These are phyloP conservation scores for Tipula helvola DNA, from an alignment of 2,888 invertebrate genomes.

Conservation along the genomic window DNA sequence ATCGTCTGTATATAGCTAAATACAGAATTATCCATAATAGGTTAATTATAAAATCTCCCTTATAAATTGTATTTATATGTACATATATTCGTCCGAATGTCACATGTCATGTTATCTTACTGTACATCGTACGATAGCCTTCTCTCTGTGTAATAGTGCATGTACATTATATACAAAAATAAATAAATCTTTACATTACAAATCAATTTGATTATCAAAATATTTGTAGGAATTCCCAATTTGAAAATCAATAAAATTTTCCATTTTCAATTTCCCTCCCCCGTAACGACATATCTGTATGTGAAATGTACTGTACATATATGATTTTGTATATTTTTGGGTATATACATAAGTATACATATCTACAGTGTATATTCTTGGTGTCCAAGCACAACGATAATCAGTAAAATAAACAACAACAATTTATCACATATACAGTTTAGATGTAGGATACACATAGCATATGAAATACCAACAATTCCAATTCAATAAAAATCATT, in stretches of 20 bases:
- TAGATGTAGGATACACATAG: neutral
- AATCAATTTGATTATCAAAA: neutral
- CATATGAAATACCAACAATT: neutral
- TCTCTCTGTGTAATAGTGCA: neutral
- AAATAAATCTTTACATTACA: neutral
- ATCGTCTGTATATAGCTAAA: neutral
- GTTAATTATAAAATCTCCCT: neutral
- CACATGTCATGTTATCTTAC: neutral
- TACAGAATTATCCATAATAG: neutral
- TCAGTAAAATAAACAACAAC: neutral
- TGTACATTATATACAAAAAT: neutral
- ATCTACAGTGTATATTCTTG: neutral
- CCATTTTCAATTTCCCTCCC: neutral
- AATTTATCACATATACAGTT: neutral
- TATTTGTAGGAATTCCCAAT: neutral
- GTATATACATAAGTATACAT: too few relatives aligned
- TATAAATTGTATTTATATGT: too few relatives aligned
- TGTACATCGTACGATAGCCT: neutral
- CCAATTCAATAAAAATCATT: neutral
- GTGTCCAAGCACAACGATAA: neutral
- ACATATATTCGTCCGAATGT: neutral
- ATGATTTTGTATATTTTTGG: too few relatives aligned
- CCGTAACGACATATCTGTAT: neutral
- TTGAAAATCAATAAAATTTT: neutral
- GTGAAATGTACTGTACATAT: too few relatives aligned